A percentile compares a stretch with the other conserved stretches of the same genome.
Evolutionary conservation across 2,113 vertebrate genomes (phyloP).

Genomic region (Thunnus thynnus): DNA sequence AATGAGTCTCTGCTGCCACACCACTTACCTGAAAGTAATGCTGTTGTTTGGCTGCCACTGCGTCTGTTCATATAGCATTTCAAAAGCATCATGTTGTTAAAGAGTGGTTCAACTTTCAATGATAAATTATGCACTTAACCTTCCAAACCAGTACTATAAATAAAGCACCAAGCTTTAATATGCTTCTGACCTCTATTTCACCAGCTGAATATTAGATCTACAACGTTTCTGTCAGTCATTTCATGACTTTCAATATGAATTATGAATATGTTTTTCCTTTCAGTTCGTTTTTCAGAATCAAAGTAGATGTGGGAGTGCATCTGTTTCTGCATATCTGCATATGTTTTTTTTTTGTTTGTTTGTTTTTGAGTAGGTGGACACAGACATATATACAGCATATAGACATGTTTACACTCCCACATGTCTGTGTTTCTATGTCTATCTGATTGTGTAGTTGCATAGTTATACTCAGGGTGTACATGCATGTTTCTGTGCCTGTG

Average conservation of each 20-base stretch:
- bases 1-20: too few species aligned
- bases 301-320: slow-evolving; percentile 8
- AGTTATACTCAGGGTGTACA: slow-evolving; percentile 10
- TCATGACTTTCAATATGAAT: slow-evolving; percentile 2
- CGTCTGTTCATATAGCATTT: too few species aligned
- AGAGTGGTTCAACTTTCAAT: too few species aligned
- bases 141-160: neutral
- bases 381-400: slow-evolving; percentile 27
- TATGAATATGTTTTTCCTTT: neutral
- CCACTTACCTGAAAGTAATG: too few species aligned
- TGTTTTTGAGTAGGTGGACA: slow-evolving; percentile 12
- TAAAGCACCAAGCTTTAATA: neutral
- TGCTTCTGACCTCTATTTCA: neutral
- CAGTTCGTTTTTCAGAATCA: neutral
- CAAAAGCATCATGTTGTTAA: too few species aligned
- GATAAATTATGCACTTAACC: neutral
- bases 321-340: slow-evolving; percentile 8
- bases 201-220: neutral
- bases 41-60: too few species aligned
- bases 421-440: slow-evolving; percentile 10
- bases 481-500: slow-evolving; percentile 41
- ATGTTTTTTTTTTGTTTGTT: neutral
- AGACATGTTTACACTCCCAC: slow-evolving; percentile 23
- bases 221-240: neutral
- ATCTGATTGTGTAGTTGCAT: slow-evolving; percentile 30